Evolutionary conservation across 1,140 invertebrate genomes (phyloP), one percentile per base, ranked within the genome.

Genomic region (Maconellicoccus hirsutus): DNA sequence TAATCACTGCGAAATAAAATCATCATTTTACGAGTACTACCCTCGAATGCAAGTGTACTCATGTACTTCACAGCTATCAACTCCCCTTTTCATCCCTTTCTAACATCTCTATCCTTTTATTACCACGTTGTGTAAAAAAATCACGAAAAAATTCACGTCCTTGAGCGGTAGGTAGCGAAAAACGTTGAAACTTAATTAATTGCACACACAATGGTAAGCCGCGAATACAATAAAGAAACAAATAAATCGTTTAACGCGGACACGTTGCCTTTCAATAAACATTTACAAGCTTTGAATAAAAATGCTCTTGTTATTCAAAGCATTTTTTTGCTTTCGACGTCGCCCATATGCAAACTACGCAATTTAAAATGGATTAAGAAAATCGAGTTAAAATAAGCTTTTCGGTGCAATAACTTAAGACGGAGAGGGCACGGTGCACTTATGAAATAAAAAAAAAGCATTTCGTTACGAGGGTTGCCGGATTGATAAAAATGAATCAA

Each of bases 291-390:
- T 8, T 14, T 19, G 42, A 52, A 52, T 52, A 52, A 52, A 52
- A 52, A 52, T 52, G 42, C n/a, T 52, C 6, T 52, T 52, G 42
- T 52, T 52, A 52, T 52, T 52, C 42, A 52, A 52, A 52, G 42
- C 6, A 52, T 52, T 52, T 52, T 52, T 16, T 16, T 16, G 2
- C 12, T 6, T 16, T 14, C 12, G 3, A 16, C 42, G n/a, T 52
- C 42, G 42, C 42, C n/a, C n/a, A 19, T 52, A 52, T 52, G 42
- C 42, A 52, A 52, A 52, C 42, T 52, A 52, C n/a, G 42, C 42
- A 52, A 52, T 52, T 52, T 52, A 52, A 52, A 52, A 52, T 52
- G 42, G 42, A 52, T 52, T 52, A 52, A 52, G 42, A 52, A 52
- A 52, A 52, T 52, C 42, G 42, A 52, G 42, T 52, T 52, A 52